These are phyloP conservation scores for Drosophila tropicalis DNA, from an alignment of 1,140 invertebrate genomes.

Conservation along the genomic window DNA sequence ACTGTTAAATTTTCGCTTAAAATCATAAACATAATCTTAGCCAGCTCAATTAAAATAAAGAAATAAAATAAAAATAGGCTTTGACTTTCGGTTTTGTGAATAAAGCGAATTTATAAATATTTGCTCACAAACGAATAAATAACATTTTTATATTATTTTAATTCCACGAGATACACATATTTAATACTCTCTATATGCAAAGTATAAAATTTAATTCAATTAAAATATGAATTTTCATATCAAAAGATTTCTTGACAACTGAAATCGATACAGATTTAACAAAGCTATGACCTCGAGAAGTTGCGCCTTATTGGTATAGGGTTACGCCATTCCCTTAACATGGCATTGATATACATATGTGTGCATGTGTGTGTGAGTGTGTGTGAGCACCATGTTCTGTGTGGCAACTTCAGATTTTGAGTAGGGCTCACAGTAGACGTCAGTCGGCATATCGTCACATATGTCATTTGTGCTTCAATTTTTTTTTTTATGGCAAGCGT, in stretches of 20 bases:
- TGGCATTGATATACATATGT: not conserved
- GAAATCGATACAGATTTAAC: constrained; percentile 7
- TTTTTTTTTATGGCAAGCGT: constrained; percentile 54
- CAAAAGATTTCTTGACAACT: constrained; percentile 3
- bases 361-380: not conserved
- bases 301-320: constrained; percentile 4
- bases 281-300: constrained; percentile 8
- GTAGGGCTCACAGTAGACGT: constrained; percentile 35
- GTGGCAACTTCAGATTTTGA: constrained; percentile 19
- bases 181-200: not conserved
- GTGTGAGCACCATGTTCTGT: not conserved
- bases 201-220: not conserved
- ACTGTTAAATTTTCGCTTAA: no score
- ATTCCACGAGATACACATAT: not conserved
- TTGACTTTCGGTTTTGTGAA: no score
- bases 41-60: no score
- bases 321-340: constrained; percentile 2
- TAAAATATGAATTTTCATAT: constrained; percentile 8
- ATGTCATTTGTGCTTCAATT: constrained; percentile 57
- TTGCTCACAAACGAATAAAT: no score
- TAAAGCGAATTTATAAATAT: no score
- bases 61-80: no score
- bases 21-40: no score
- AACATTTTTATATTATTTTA: no score
- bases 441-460: constrained; percentile 59